These are phyloP conservation scores for Xestobium rufovillosum DNA, from an alignment of 2,888 invertebrate genomes.

Conservation along the genomic window DNA sequence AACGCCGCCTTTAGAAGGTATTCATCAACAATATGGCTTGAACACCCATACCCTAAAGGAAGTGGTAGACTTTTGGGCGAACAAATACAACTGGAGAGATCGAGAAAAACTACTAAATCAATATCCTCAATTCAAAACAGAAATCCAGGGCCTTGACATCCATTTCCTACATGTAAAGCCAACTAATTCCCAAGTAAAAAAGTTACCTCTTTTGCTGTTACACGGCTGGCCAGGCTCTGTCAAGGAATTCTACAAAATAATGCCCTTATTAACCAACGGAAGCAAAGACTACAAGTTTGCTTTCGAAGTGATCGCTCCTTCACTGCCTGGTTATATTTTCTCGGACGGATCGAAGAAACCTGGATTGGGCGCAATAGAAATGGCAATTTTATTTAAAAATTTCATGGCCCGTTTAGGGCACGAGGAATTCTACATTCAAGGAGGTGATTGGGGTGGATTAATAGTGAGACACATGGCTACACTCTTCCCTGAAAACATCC, in stretches of 20 bases:
- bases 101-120: constrained; percentile 1
- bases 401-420: constrained; percentile 61
- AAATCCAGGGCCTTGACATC: constrained; percentile 46
- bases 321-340: constrained; percentile 53
- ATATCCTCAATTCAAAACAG: constrained; percentile 5
- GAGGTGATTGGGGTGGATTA: constrained; percentile 72
- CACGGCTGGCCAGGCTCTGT: constrained; percentile 87
- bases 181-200: constrained; percentile 33
- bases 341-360: constrained; percentile 44
- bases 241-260: constrained; percentile 69
- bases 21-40: constrained; percentile 1
- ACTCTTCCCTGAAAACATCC: constrained; percentile 51
- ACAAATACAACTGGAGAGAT: neutral
- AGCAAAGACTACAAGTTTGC: constrained; percentile 49
- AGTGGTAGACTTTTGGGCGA: neutral
- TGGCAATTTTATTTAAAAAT: constrained; percentile 52
- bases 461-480: constrained; percentile 54
- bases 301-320: constrained; percentile 62
- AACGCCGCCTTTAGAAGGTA: constrained; percentile 1
- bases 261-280: constrained; percentile 55
- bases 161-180: constrained; percentile 70
- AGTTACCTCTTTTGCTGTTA: constrained; percentile 58
- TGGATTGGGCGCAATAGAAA: constrained; percentile 50
- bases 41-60: neutral
- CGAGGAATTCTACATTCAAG: constrained; percentile 59